phyloP scores from a whole-genome alignment of 2,797 vertebrate genomes.

The Melanitta fusca region DNA sequence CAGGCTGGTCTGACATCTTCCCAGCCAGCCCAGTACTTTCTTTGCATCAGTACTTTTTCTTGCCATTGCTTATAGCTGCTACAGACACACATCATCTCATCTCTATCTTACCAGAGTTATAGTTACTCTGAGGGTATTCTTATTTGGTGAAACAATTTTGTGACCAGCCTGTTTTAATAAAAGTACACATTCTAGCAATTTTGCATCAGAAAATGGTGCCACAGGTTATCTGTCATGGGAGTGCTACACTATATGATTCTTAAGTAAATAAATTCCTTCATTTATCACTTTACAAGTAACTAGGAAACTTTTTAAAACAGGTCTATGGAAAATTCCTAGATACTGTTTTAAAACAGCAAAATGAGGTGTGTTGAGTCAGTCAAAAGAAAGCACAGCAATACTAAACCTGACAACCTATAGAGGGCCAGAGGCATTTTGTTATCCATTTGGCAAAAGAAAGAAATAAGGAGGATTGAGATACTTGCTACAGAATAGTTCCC shows the following conservation, averaged over 20 bases:
- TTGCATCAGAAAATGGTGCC: background rate
- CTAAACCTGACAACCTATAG: constrained; percentile 26
- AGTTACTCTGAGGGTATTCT: background rate
- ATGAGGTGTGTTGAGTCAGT: constrained; percentile 30
- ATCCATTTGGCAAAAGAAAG: constrained; percentile 26
- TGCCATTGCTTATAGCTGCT: background rate
- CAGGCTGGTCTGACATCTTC: background rate
- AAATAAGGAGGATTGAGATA: constrained; percentile 44
- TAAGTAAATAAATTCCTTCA: constrained; percentile 2
- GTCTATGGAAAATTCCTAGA: constrained; percentile 61
- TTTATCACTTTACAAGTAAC: constrained; percentile 54
- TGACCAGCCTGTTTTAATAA: background rate
- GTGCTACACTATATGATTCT: background rate
- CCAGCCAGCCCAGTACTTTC: background rate
- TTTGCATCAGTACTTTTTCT: background rate
- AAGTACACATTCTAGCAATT: background rate
- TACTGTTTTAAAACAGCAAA: constrained; percentile 56
- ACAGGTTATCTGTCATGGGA: background rate
- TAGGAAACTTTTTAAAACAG: constrained; percentile 68
- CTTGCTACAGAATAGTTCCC: constrained; percentile 33
- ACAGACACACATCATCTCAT: background rate
- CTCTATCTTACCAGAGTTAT: background rate
- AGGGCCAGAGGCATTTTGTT: constrained; percentile 46
- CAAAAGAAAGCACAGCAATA: constrained; percentile 35
- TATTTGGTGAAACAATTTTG: background rate